Conservation (phyloP, 2,113 vertebrate genomes). For the Setophaga petechia region DNA sequence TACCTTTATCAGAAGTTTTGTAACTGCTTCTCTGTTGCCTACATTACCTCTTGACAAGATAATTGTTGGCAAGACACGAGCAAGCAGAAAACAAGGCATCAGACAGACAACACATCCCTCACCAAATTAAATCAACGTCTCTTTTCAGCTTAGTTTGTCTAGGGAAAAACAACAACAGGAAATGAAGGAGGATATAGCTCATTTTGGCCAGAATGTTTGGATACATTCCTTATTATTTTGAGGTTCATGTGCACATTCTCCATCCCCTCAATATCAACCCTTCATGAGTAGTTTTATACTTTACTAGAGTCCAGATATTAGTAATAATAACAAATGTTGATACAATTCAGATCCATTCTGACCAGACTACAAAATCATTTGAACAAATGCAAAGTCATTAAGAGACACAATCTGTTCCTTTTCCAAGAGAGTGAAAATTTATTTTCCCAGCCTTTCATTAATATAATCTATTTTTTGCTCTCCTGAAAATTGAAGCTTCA, state of each 20-base stretch:
- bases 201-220: not conserved
- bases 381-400: conserved; percentile 13
- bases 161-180: conserved; percentile 18
- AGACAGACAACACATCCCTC: conserved; percentile 32
- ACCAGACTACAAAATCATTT: not conserved
- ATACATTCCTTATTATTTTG: not conserved
- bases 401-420: not conserved
- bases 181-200: not conserved
- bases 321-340: not conserved
- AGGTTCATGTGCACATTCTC: not conserved
- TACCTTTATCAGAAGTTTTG: conserved; percentile 29
- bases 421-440: not conserved
- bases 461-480: not conserved
- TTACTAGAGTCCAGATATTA: not conserved
- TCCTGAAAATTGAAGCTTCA: not conserved
- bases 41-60: conserved; percentile 64
- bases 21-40: conserved; percentile 18
- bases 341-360: not conserved
- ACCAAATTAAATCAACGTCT: conserved; percentile 63
- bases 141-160: conserved; percentile 44
- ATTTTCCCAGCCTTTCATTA: not conserved
- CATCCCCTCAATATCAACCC: not conserved
- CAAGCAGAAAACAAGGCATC: conserved; percentile 57
- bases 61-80: conserved; percentile 60
- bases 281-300: not conserved